A percentile compares a stretch with the other conserved stretches of the same genome.
Evolutionary conservation across 2,888 invertebrate species (phyloP).

Genomic region (Brachyptera risi): DNA sequence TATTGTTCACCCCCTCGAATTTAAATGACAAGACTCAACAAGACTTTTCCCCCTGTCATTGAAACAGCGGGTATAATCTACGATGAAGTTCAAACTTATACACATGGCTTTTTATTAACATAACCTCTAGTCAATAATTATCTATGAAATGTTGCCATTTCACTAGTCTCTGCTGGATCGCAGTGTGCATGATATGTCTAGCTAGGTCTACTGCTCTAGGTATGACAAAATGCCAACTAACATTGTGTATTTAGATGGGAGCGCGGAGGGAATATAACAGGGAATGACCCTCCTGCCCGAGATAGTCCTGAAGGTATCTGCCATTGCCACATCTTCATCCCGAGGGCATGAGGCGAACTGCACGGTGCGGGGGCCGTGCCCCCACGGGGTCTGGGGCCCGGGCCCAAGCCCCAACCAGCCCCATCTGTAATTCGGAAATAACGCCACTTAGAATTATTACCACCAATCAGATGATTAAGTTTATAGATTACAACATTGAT

Average conservation of each 20-base stretch:
- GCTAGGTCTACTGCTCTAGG: too few relatives aligned
- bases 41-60: too few relatives aligned
- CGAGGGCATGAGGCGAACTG: constrained; percentile 17
- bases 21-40: too few relatives aligned
- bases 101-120: too few relatives aligned
- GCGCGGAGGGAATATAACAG: constrained; percentile 27
- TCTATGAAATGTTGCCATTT: too few relatives aligned
- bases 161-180: too few relatives aligned
- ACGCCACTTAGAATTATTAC: constrained; percentile 25
- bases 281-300: constrained; percentile 24
- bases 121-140: too few relatives aligned
- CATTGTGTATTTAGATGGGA: constrained; percentile 25
- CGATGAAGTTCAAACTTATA: too few relatives aligned
- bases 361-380: constrained; percentile 20
- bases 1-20: too few relatives aligned
- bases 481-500: not conserved
- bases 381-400: constrained; percentile 10
- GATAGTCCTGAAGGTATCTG: constrained; percentile 27
- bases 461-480: not conserved
- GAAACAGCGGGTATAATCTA: too few relatives aligned
- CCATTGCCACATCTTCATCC: constrained; percentile 32
- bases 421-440: constrained; percentile 33
- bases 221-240: too few relatives aligned
- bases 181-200: too few relatives aligned
- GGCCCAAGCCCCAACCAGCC: constrained; percentile 30